Conservation (phyloP, 2,113 vertebrate genomes). For the Bujurquina vittata region DNA sequence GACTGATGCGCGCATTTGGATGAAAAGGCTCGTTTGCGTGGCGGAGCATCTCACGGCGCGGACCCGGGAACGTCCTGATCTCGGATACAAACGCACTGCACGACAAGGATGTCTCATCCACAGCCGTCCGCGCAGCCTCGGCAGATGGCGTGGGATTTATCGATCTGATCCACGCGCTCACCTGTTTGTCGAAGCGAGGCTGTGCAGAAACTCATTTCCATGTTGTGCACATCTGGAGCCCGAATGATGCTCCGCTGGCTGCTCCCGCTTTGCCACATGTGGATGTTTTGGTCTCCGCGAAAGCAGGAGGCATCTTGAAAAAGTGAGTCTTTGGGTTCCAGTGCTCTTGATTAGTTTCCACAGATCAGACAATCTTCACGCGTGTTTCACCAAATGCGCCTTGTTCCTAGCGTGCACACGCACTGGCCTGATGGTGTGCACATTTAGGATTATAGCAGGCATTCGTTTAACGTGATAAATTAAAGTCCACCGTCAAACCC, state of each 20-base stretch:
- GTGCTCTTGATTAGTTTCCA: slow-evolving; percentile 26
- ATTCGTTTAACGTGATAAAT: neutral
- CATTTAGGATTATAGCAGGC: neutral
- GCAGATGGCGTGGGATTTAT: slow-evolving; percentile 49
- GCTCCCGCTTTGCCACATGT: slow-evolving; percentile 29
- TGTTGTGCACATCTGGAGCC: slow-evolving; percentile 48
- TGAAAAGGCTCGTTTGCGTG: neutral
- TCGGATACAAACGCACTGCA: slow-evolving; percentile 72
- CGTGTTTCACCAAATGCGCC: neutral
- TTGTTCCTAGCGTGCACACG: neutral
- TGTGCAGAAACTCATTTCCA: slow-evolving; percentile 12
- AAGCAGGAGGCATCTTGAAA: slow-evolving; percentile 29
- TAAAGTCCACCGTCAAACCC: neutral
- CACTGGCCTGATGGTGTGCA: neutral
- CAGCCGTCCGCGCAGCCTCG: slow-evolving; percentile 22
- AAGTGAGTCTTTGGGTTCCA: slow-evolving; percentile 63
- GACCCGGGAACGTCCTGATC: slow-evolving; percentile 40
- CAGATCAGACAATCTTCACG: neutral
- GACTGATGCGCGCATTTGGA: slow-evolving; percentile 3
- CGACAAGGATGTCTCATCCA: slow-evolving; percentile 57
- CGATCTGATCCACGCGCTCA: slow-evolving; percentile 58
- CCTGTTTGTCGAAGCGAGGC: slow-evolving; percentile 38
- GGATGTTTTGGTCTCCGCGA: slow-evolving; percentile 50
- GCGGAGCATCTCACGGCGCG: neutral
- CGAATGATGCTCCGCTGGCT: neutral